phyloP scores from a whole-genome alignment of 2,888 invertebrate species.

The Cynaeus angustus region DNA sequence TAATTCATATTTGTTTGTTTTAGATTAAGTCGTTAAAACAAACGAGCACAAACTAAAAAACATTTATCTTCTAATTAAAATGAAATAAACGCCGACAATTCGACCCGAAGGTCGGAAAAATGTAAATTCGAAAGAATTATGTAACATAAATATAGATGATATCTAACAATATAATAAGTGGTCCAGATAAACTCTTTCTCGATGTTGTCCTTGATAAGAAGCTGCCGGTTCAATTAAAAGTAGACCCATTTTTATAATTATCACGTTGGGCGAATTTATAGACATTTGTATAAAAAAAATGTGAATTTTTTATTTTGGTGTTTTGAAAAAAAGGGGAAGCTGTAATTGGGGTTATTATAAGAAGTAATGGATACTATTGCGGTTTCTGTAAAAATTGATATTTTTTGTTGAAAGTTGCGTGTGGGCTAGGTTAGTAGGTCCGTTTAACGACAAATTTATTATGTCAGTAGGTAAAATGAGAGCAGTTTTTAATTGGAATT shows the following conservation, averaged over 20 bases:
- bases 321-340: slow-evolving; percentile 10
- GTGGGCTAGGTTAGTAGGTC: slow-evolving; percentile 24
- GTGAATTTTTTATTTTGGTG: slow-evolving; percentile 6
- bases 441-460: slow-evolving; percentile 38
- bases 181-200: slow-evolving; percentile 11
- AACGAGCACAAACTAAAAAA: slow-evolving; percentile 53
- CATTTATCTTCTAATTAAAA: slow-evolving; percentile 59
- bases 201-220: slow-evolving; percentile 21
- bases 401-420: slow-evolving; percentile 42
- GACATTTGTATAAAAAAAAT: slow-evolving; percentile 1
- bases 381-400: slow-evolving; percentile 39
- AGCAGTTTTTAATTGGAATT: background rate
- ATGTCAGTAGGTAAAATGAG: background rate
- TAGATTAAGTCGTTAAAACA: slow-evolving; percentile 57
- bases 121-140: slow-evolving; percentile 48
- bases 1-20: slow-evolving; percentile 55
- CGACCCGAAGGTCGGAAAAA: slow-evolving; percentile 45
- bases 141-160: slow-evolving; percentile 49
- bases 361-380: slow-evolving; percentile 30
- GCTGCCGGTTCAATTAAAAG: slow-evolving; percentile 16
- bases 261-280: slow-evolving; percentile 18
- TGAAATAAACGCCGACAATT: slow-evolving; percentile 55
- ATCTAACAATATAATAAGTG: slow-evolving; percentile 35
- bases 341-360: slow-evolving; percentile 37
- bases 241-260: slow-evolving; percentile 23